A percentile compares a stretch with the other conserved stretches of the same genome.
Evolutionary conservation across 1,140 invertebrate genomes (phyloP).

Genomic region (Panagrolaimus sp.): DNA sequence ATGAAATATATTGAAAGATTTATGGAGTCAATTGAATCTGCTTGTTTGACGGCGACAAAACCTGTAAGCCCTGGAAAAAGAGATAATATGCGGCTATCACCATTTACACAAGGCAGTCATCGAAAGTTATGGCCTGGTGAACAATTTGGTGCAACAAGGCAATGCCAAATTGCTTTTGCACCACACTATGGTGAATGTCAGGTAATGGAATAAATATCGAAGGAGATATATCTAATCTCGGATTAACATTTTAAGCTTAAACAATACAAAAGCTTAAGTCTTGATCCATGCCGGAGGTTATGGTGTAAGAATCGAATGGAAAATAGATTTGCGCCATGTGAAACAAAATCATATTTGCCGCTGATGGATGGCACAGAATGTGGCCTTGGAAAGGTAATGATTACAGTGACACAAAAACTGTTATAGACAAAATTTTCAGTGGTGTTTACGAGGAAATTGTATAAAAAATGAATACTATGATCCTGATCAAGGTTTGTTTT

Average conservation of each 20-base stretch:
- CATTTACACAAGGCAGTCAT: slow-evolving; percentile 25
- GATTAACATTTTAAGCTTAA: slow-evolving; percentile 6
- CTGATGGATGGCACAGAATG: slow-evolving; percentile 49
- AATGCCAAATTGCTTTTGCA: slow-evolving; percentile 50
- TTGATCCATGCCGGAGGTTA: slow-evolving; percentile 42
- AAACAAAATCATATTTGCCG: slow-evolving; percentile 48
- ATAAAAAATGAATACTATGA: neutral
- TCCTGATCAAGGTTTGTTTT: neutral
- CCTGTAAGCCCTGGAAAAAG: slow-evolving; percentile 7
- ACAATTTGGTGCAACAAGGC: slow-evolving; percentile 32
- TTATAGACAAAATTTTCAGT: neutral
- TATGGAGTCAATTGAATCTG: slow-evolving; percentile 16
- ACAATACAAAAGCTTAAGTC: slow-evolving; percentile 1
- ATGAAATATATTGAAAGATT: slow-evolving; percentile 37
- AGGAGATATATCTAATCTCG: neutral
- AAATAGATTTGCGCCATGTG: slow-evolving; percentile 36
- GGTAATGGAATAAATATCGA: slow-evolving; percentile 17
- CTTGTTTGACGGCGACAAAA: slow-evolving; percentile 20
- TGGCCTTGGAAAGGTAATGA: slow-evolving; percentile 35
- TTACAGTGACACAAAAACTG: neutral
- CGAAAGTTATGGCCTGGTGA: slow-evolving; percentile 25
- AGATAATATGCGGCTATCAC: slow-evolving; percentile 24
- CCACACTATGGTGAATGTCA: slow-evolving; percentile 42
- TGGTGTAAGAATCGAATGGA: slow-evolving; percentile 48
- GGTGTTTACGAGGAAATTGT: slow-evolving; percentile 9